Conservation (phyloP, 2,113 vertebrate species). For the Scomber japonicus region DNA sequence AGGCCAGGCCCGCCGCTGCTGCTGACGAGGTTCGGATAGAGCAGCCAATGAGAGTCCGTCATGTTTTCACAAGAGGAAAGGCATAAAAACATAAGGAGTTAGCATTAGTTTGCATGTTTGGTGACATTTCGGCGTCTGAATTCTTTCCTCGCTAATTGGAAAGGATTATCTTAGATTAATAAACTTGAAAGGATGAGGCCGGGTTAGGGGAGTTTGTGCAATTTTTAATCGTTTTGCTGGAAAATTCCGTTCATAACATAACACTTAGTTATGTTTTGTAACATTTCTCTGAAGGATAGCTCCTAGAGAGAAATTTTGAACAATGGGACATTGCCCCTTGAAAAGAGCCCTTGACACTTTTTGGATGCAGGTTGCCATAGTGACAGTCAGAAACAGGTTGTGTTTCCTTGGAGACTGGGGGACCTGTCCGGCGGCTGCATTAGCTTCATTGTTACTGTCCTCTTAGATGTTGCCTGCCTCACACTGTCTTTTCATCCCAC, state of each 20-base stretch:
- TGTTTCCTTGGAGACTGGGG: constrained; percentile 77
- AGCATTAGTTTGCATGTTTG: constrained; percentile 13
- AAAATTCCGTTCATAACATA: neutral
- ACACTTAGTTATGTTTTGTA: neutral
- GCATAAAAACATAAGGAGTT: neutral
- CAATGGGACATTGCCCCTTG: constrained; percentile 26
- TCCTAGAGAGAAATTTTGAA: constrained; percentile 13
- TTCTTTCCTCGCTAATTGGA: constrained; percentile 21
- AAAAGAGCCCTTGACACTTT: constrained; percentile 51
- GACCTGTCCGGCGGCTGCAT: constrained; percentile 34
- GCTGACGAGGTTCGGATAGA: neutral
- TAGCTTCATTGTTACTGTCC: constrained; percentile 47
- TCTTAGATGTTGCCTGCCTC: constrained; percentile 1
- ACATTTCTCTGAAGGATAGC: neutral
- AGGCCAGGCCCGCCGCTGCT: neutral
- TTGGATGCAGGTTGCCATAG: constrained; percentile 72
- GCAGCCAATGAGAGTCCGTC: neutral
- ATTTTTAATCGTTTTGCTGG: constrained; percentile 6
- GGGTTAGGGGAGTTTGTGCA: constrained; percentile 12
- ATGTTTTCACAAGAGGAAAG: neutral
- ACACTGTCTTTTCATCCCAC: neutral
- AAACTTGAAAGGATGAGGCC: neutral
- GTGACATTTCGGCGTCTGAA: constrained; percentile 35
- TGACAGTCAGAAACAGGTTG: constrained; percentile 63
- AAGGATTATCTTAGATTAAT: constrained; percentile 31